Base-by-base conservation (phyloP, 2,888 invertebrate species). In the Plusia festucae region DNA sequence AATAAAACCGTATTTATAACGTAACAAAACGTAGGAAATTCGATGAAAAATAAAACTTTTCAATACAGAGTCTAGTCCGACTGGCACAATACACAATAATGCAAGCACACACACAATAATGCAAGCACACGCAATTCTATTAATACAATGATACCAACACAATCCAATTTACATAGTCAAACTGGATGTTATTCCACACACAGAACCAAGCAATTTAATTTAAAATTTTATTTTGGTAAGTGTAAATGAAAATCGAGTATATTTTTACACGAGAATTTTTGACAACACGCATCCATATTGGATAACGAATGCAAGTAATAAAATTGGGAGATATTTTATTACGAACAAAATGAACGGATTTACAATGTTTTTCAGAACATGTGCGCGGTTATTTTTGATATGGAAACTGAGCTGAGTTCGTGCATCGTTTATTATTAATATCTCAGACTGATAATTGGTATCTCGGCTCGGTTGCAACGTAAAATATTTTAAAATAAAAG, bases 111-210 rank as follows among this genome's bases (percentile, higher is more conserved):
- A 24, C 61, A n/a, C 4, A 32, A 32, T 24, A n/a, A n/a, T n/a
- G 0, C 32, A 13, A 32, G 7, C 9, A 63, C 53, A 63, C 58
- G 30, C 61, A n/a, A 58, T 11, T 16, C 30, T 53, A 34, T 55
- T 32, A 49, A 68, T 72, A 70, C 56, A 69, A 57, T 30, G 9
- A 30, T 65, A 34, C 44, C 59, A 62, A 70, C 53, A 72, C 68
- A 73, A 75, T 75, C 57, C 55, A 57, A 78, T 80, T 71, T 78
- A 62, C 62, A 78, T 71, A 59, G 68, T 27, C 65, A 53, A 71
- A 71, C 60, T 60, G 20, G 57, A 59, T 60, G 56, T 51, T 71
- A 56, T 56, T 60, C 70, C 51, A 72, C 32, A 7, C 65, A 46
- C 60, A 27, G 52, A 53, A 27, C 49, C 51, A 64, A 65, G 58